Conservation (phyloP, 1,140 invertebrate genomes). For the Cotesia vestalis region DNA sequence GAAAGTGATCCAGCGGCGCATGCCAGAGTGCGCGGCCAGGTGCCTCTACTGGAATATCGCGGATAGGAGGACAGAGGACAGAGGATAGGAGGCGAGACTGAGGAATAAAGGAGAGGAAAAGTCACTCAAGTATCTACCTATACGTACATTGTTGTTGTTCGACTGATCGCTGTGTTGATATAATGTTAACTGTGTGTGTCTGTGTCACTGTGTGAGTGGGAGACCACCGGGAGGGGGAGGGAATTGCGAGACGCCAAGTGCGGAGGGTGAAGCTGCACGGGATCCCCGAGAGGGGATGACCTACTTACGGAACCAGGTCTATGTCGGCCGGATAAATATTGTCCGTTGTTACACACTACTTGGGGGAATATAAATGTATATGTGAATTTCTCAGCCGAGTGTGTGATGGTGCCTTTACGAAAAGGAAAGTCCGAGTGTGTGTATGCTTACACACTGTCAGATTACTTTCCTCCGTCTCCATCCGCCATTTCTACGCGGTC, state of each 20-base stretch:
- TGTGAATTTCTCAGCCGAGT: no score
- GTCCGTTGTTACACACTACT: conserved; percentile 46
- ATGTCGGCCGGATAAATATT: conserved; percentile 66
- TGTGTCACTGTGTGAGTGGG: conserved; percentile 37
- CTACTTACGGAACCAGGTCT: conserved; percentile 74
- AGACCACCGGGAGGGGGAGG: conserved; percentile 48
- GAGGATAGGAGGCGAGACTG: not conserved
- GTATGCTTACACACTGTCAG: no score
- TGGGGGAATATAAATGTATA: conserved; percentile 3
- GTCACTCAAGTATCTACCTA: not conserved
- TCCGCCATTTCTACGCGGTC: no score
- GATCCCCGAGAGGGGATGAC: conserved; percentile 66
- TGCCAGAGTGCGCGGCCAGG: conserved; percentile 60
- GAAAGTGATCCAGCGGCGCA: conserved; percentile 63
- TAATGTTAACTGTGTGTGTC: no score
- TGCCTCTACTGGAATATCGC: conserved; percentile 45
- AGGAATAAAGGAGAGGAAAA: conserved; percentile 8
- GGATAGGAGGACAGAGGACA: conserved; percentile 67
- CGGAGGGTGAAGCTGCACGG: conserved; percentile 58
- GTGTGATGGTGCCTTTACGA: not conserved
- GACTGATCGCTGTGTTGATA: no score
- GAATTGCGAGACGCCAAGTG: conserved; percentile 47
- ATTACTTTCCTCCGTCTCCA: not conserved
- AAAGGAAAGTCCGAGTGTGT: conserved; percentile 9
- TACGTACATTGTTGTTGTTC: no score